Base-by-base conservation (phyloP, 2,888 invertebrate species). In the Empis livida region DNA sequence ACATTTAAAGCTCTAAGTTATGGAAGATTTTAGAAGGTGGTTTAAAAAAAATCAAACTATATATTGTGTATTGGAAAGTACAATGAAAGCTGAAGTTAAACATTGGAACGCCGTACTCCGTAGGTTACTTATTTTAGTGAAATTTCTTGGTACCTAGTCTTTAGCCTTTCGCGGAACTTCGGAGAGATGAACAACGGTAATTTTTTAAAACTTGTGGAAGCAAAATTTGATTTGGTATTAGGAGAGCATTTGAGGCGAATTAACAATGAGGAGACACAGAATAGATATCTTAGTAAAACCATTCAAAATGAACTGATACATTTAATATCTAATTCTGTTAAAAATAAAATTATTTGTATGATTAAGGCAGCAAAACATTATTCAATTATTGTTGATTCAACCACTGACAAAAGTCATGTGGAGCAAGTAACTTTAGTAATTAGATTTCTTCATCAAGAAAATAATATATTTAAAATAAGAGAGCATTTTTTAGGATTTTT, bases 161-260 rank as follows among this genome's bases (percentile, higher is more conserved):
- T 44, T 38, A 38, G 37, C 47, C 10, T 51, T 49, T 47, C 44
- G 43, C 10, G 47, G 49, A n/a, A 38, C 48, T 42, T 47, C 45
- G 2, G 44, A 15, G 15, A 15, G 5, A 15, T 35, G 39, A 37
- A 51, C 38, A 49, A 46, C 40, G 43, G 41, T 13, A 46, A 43
- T 13, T 45, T 49, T 42, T 49, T 43, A 37, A 32, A 51, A 23
- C 37, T 49, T 10, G 38, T 49, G 15, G 40, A 49, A 31, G 40
- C 42, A 37, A 40, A 42, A 43, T 43, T 44, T 23, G 51, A 49
- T 31, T 38, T 37, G 27, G 47, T 49, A n/a, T 27, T 51, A 45
- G 42, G 40, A 43, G 40, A 46, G 27, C 46, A 49, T 17, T 49
- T 49, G 23, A 45, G 43, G 17, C 17, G 44, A 43, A 45, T 50